Conservation (phyloP, 2,113 vertebrate genomes). For the Perca schrenkii region DNA sequence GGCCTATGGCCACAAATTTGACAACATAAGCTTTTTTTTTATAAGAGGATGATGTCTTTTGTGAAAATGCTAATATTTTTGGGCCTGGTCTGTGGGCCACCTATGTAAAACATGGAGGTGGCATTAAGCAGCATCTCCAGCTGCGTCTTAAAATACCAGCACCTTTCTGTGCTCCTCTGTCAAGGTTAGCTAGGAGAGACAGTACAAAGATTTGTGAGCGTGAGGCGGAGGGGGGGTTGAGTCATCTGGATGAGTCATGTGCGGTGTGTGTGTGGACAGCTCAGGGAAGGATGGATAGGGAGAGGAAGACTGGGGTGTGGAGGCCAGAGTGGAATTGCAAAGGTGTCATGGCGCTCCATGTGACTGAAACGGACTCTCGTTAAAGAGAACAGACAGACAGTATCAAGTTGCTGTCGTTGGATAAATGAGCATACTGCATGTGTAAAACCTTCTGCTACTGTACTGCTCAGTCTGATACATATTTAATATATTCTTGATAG, state of each 20-base stretch:
- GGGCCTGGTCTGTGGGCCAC: constrained; percentile 22
- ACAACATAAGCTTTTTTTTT: constrained; percentile 23
- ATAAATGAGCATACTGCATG: background rate
- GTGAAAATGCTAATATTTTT: constrained; percentile 35
- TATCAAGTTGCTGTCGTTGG: constrained; percentile 8
- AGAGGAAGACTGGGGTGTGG: constrained; percentile 52
- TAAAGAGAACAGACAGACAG: constrained; percentile 22
- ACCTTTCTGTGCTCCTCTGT: constrained; percentile 74
- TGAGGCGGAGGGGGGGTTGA: constrained; percentile 72
- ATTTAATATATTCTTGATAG: constrained; percentile 37
- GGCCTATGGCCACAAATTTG: constrained; percentile 16
- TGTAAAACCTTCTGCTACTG: constrained; percentile 21
- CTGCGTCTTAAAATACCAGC: constrained; percentile 62
- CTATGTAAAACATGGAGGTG: constrained; percentile 58
- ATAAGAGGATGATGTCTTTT: constrained; percentile 37
- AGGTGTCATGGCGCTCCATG: constrained; percentile 41
- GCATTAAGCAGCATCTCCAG: constrained; percentile 49
- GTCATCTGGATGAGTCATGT: constrained; percentile 87
- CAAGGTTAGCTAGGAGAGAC: constrained; percentile 83
- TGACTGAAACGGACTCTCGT: background rate
- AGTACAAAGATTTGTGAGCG: constrained; percentile 80
- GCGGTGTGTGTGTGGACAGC: constrained; percentile 78
- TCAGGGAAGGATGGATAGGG: constrained; percentile 70
- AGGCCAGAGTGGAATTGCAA: constrained; percentile 55
- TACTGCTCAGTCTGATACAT: constrained; percentile 11